Evolutionary conservation across 2,797 vertebrate species (phyloP), one percentile per base, ranked within the genome.

Genomic region (Hippopotamyrus pictus): DNA sequence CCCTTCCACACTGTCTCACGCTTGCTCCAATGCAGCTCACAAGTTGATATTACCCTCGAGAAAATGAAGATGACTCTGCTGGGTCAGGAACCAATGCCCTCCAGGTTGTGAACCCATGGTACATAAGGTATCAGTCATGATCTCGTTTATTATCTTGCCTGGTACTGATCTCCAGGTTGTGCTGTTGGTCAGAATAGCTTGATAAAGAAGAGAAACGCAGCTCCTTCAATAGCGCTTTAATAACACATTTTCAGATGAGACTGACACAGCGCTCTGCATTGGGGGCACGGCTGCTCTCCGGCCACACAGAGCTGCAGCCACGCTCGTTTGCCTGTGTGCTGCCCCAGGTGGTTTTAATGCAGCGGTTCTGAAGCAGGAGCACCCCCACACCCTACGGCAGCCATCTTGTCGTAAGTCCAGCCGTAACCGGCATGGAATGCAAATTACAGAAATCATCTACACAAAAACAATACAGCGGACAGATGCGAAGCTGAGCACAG

Each of bases 401-500:
- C 22, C 29, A 19, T 54, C n/a, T 19, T 22, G 86, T 19, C 54
- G 46, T 22, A 4, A 51, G 12, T 73, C 25, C 25, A 46, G 25
- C 46, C 88, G 33, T 37, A 46, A 51, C 33, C n/a, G 46, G 46
- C 46, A 51, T 22, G 5, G n/a, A 41, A 88, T 73, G 54, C 88
- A 88, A 88, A 88, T 76, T 0, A 51, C 62, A 76, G 22, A n/a
- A 62, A 76, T 12, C 22, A 62, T 33, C 25, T 19, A 17, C 19
- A 3, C 14, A 41, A 37, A 12, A 59, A 79, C 33, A 37, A 7
- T 12, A 19, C 17, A 19, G 11, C 0, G 7, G 79, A 59, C 17
- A 46, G n/a, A 59, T 62, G 37, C 50, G 59, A 86, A 86, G 85
- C 85, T 86, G 82, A 25, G n/a, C 82, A 59, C 51, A 85, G 51